phyloP scores from a whole-genome alignment of 2,888 invertebrate genomes.

The Helobdella robusta region DNA sequence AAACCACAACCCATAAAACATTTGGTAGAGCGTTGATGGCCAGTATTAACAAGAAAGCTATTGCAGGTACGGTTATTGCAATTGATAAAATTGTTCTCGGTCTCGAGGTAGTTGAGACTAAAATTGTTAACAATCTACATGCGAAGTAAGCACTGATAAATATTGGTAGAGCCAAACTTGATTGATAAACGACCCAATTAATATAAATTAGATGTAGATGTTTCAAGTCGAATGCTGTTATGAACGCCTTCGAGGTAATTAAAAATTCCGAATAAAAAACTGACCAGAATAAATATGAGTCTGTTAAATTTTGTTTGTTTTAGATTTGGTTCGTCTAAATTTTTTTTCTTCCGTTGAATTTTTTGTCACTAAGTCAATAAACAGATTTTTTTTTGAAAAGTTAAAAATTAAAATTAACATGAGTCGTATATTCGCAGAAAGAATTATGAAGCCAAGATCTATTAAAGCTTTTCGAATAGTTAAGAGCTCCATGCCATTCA shows the following conservation, averaged over 20 bases:
- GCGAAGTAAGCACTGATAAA: constrained; percentile 20
- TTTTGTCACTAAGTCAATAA: too few species aligned
- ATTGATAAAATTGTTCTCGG: constrained; percentile 23
- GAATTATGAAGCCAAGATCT: too few species aligned
- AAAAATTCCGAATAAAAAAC: constrained; percentile 21
- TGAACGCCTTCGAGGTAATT: constrained; percentile 23
- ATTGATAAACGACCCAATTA: constrained; percentile 22
- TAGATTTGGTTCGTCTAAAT: background rate
- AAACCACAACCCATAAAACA: constrained; percentile 25
- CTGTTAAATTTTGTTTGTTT: background rate
- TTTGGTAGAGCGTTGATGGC: background rate
- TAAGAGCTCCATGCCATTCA: too few species aligned
- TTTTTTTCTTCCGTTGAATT: too few species aligned
- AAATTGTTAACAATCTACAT: constrained; percentile 23
- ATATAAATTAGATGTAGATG: too few species aligned
- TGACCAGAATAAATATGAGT: constrained; percentile 9
- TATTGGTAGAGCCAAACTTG: constrained; percentile 15
- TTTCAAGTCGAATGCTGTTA: constrained; percentile 25
- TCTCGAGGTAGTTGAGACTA: constrained; percentile 16
- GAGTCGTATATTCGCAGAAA: too few species aligned
- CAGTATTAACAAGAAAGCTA: background rate
- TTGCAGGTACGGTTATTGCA: too few species aligned
- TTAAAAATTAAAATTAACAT: too few species aligned
- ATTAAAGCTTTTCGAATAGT: too few species aligned
- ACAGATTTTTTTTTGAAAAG: too few species aligned